Base-by-base conservation (phyloP, 2,113 vertebrate genomes). In the Rhinogobius similis region DNA sequence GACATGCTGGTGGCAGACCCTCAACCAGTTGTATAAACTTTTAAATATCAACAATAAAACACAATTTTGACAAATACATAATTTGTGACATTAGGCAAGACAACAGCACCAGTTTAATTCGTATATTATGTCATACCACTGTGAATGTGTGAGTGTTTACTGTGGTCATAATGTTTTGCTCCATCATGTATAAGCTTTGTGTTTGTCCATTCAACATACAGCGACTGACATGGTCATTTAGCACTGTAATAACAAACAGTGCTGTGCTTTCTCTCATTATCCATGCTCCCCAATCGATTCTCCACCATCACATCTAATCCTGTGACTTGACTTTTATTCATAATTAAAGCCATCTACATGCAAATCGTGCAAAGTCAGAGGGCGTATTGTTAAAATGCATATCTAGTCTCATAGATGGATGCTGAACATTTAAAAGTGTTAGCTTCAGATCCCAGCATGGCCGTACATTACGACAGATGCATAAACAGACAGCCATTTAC, bases 271-370 rank as follows among this genome's bases (percentile, higher is more conserved):
- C 84, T 88, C 85, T 85, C 79, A 90, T 92, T 92, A 91, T 92
- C 79, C 90, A 92, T 83, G 89, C 87, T 78, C 85, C 77, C 87
- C 88, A 92, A 92, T 92, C 86, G 90, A 94, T 93, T 92, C 80
- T 77, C 87, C 88, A 85, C 86, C 71, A 85, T 90, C 74, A 81
- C 79, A 86, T 90, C 85, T 88, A 91, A 87, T 87, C 59, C 71
- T 73, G 79, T 89, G 82, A 88, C 86, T 90, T 92, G 93, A 91
- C 90, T 91, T 91, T 92, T 91, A 90, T 83, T 89, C 85, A 88
- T 92, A 92, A 94, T 93, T 94, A 94, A 92, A 93, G 90, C 89
- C 90, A 93, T 93, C 89, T 92, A 91, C 82, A 93, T 93, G 93
- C 90, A 92, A 94, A 93, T 93, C 84, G 90, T 84, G 76, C 68